Conservation (phyloP, 2,113 vertebrate species). For the Argyrosomus japonicus region DNA sequence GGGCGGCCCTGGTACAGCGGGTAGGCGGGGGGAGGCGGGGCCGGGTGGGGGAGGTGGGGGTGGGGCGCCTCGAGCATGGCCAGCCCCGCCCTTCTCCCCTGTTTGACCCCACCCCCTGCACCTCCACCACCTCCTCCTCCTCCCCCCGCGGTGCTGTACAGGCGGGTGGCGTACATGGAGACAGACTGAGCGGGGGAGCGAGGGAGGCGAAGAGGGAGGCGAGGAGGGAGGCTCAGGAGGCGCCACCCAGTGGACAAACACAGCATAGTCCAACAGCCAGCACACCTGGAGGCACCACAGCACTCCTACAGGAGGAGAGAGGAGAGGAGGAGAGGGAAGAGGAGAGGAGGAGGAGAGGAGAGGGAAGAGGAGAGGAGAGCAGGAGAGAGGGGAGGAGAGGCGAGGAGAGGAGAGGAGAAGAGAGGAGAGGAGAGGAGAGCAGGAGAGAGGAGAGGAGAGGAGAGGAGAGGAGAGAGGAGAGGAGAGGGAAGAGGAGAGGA, state of each 20-base stretch:
- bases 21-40: slow-evolving; percentile 60
- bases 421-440: too few species aligned
- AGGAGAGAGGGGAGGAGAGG: too few species aligned
- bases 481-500: too few species aligned
- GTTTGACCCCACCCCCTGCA: slow-evolving; percentile 73
- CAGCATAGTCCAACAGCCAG: slow-evolving; percentile 62
- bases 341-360: not conserved
- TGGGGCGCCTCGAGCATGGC: slow-evolving; percentile 76
- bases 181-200: slow-evolving; percentile 2
- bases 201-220: slow-evolving; percentile 36
- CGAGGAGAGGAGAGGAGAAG: too few species aligned
- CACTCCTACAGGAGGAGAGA: slow-evolving; percentile 23
- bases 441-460: too few species aligned
- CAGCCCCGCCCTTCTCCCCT: slow-evolving; percentile 73
- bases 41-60: slow-evolving; percentile 47
- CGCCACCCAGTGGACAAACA: slow-evolving; percentile 65
- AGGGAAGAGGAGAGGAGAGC: not conserved
- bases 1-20: slow-evolving; percentile 76
- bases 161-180: slow-evolving; percentile 67
- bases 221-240: slow-evolving; percentile 65
- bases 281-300: slow-evolving; percentile 8
- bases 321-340: not conserved
- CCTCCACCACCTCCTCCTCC: slow-evolving; percentile 44
- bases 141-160: slow-evolving; percentile 30
- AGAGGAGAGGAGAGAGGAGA: too few species aligned